Base-by-base conservation (phyloP, 2,113 vertebrate genomes). In the Austrofundulus limnaeus region DNA sequence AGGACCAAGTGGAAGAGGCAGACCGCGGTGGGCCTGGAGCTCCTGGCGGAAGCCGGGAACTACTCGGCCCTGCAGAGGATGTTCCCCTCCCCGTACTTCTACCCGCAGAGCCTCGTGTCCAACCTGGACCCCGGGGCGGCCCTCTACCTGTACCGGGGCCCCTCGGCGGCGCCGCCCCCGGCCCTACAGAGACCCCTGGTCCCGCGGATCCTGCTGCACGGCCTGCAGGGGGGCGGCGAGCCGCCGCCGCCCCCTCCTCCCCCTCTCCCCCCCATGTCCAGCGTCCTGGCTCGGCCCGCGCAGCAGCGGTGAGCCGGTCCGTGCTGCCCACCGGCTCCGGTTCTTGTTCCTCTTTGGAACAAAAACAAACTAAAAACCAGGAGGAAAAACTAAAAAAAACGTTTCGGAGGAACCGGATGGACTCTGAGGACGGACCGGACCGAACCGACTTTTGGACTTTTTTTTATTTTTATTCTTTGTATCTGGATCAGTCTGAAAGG, bases 1-100 rank as follows among this genome's bases (percentile, higher is more conserved):
- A 98, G 97, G 92, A 98, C 97, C 62, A 98, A 98, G 83, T 98
- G 97, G 97, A 98, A 98, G 90, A 84, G 97, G 66, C 97, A 98
- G 92, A 98, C 97, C 0, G 97, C 97, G 16, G 97, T 98, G 72
- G 96, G 97, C 54, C 87, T 98, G 58, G 96, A 98, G 89, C 92
- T 98, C 57, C 88, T 98, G 89, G 96, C 97, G 1, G 96, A 98
- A 73, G 96, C 97, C 0, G 96, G 97, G 38, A 98, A 98, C 85
- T 98, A 98, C 66, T 97, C 96, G 0, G 96, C 97, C 25, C 93
- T 98, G 1, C 97, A 98, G 91, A 90, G 97, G 85, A 97, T 98
- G 96, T 98, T 98, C 88, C 97, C 96, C 46, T 96, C 96, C 61
- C 96, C 96, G 57, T 98, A 98, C 71, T 98, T 98, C 94, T 98